phyloP scores from a whole-genome alignment of 2,888 invertebrate species.

The Agrypnus murinus region DNA sequence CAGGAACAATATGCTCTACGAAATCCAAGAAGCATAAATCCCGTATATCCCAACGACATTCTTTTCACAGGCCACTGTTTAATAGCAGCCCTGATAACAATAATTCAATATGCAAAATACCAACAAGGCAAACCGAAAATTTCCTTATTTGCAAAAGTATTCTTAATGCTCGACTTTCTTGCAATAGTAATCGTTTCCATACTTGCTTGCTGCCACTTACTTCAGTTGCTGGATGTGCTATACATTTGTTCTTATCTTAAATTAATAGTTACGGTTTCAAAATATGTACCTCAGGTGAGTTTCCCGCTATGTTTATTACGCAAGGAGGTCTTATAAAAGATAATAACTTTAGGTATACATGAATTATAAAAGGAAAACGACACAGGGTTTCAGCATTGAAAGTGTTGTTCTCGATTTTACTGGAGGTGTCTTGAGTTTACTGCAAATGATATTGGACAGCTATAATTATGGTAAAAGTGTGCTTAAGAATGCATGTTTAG shows the following conservation, averaged over 20 bases:
- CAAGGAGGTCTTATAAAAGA: not conserved
- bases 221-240: constrained; percentile 92
- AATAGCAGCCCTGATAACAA: constrained; percentile 85
- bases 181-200: constrained; percentile 65
- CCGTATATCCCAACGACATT: constrained; percentile 93
- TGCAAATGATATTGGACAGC: constrained; percentile 96
- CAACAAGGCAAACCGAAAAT: constrained; percentile 88
- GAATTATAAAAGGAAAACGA: constrained; percentile 97
- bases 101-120: constrained; percentile 88
- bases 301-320: constrained; percentile 56
- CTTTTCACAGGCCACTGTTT: constrained; percentile 93
- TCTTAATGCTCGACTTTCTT: constrained; percentile 72
- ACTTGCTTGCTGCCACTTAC: constrained; percentile 75
- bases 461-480: constrained; percentile 85
- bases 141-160: constrained; percentile 80
- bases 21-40: constrained; percentile 89
- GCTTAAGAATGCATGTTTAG: too few species aligned
- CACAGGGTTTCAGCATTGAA: constrained; percentile 98
- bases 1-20: constrained; percentile 84
- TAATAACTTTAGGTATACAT: constrained; percentile 84
- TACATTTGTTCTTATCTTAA: constrained; percentile 95
- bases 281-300: constrained; percentile 94
- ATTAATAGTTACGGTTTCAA: constrained; percentile 91
- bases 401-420: constrained; percentile 97
- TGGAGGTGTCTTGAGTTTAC: constrained; percentile 93